These are phyloP conservation scores for Lophius piscatorius DNA, from an alignment of 2,113 vertebrate species.

Conservation along the genomic window DNA sequence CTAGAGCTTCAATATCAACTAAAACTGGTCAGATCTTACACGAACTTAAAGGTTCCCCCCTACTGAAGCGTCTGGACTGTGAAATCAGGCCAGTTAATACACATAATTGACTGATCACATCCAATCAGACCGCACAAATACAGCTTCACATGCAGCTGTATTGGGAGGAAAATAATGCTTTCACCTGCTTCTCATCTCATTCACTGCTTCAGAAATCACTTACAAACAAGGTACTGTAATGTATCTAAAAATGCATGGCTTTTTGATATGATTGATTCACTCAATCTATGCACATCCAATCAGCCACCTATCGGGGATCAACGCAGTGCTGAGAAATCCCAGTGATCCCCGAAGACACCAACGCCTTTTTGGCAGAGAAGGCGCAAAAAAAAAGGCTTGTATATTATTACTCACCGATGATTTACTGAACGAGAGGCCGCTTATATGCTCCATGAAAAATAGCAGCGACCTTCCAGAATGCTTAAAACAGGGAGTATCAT, in stretches of 20 bases:
- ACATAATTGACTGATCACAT: constrained; percentile 5
- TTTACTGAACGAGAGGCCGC: not conserved
- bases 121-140: constrained; percentile 10
- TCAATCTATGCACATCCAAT: constrained; percentile 60
- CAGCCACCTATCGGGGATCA: constrained; percentile 26
- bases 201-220: too few species aligned
- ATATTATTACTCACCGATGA: constrained; percentile 3
- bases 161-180: not conserved
- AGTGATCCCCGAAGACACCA: constrained; percentile 58
- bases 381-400: not conserved
- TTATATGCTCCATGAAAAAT: not conserved
- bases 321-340: constrained; percentile 56
- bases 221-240: too few species aligned
- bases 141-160: constrained; percentile 25
- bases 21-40: too few species aligned
- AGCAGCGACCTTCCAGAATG: not conserved
- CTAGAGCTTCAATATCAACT: constrained; percentile 2
- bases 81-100: not conserved
- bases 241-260: constrained; percentile 21
- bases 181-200: constrained; percentile 9
- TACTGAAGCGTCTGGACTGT: not conserved
- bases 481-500: constrained; percentile 15
- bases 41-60: not conserved
- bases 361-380: constrained; percentile 62
- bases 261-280: constrained; percentile 28